Percentiles rank a stretch among this genome's conserved stretches.
Conservation (phyloP, 2,797 vertebrate species). For the Ctenopoma multispine region DNA sequence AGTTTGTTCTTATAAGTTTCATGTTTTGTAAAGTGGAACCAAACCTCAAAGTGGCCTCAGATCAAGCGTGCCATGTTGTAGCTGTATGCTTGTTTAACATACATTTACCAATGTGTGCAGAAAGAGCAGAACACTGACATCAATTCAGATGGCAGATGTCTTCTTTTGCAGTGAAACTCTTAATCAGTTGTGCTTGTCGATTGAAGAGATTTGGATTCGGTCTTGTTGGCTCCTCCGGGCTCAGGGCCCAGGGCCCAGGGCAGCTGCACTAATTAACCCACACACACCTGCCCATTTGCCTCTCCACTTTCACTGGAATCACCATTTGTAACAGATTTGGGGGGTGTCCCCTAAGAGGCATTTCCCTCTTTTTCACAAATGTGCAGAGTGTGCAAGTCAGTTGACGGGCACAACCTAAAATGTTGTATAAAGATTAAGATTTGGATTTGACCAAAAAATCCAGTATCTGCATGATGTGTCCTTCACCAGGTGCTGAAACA, state of each 20-base stretch:
- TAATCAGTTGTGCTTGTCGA: slow-evolving; percentile 46
- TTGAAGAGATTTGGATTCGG: slow-evolving; percentile 45
- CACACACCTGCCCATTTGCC: slow-evolving; percentile 11
- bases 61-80: not conserved
- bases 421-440: not conserved
- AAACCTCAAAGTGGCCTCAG: not conserved
- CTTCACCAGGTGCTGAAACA: not conserved
- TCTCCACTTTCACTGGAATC: slow-evolving; percentile 25
- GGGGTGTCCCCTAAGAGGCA: slow-evolving; percentile 29
- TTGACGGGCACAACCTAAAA: not conserved
- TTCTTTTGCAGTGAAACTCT: slow-evolving; percentile 24
- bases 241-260: slow-evolving; percentile 48
- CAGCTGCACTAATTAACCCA: slow-evolving; percentile 56
- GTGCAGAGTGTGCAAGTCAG: slow-evolving; percentile 4
- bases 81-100: slow-evolving; percentile 3
- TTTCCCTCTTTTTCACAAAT: slow-evolving; percentile 23
- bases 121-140: not conserved
- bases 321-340: slow-evolving; percentile 1
- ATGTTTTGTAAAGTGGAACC: too few species aligned
- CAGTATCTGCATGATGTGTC: too few species aligned
- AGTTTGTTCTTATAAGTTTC: too few species aligned
- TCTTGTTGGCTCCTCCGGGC: slow-evolving; percentile 50
- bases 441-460: not conserved
- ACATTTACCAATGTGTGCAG: slow-evolving; percentile 20
- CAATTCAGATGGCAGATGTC: slow-evolving; percentile 59